Percentiles rank a stretch among this genome's conserved stretches.
phyloP scores from a whole-genome alignment of 2,797 vertebrate species.

The Argentina silus region DNA sequence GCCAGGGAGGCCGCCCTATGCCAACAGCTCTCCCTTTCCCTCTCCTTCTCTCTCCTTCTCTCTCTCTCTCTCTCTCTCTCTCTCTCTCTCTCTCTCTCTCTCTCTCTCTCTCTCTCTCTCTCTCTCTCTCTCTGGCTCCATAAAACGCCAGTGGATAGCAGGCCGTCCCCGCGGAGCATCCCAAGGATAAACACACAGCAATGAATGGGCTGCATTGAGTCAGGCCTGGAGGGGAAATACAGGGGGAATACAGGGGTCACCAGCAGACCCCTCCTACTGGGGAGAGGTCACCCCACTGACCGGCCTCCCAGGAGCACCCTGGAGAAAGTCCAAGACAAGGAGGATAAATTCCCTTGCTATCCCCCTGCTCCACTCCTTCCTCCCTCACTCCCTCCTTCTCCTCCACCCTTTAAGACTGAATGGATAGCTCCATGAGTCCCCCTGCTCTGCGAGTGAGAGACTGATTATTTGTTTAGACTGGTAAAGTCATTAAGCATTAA shows the following conservation, averaged over 20 bases:
- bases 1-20: not conserved
- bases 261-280: conserved; percentile 69
- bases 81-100: conserved; percentile 19
- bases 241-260: conserved; percentile 79
- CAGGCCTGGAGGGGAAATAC: conserved; percentile 46
- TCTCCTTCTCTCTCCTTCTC: not conserved
- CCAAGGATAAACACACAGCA: conserved; percentile 86
- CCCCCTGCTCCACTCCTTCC: conserved; percentile 62
- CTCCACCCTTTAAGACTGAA: conserved; percentile 71
- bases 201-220: conserved; percentile 92
- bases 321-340: conserved; percentile 72
- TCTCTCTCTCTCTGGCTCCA: conserved; percentile 78
- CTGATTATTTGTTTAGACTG: conserved; percentile 87
- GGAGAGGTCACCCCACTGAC: conserved; percentile 79
- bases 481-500: conserved; percentile 70
- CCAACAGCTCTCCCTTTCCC: not conserved
- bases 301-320: conserved; percentile 77
- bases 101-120: conserved; percentile 42
- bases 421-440: conserved; percentile 51
- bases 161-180: conserved; percentile 85
- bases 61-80: conserved; percentile 2
- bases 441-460: conserved; percentile 56
- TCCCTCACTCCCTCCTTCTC: conserved; percentile 61
- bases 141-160: conserved; percentile 84
- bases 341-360: conserved; percentile 82